Evolutionary conservation across 2,888 invertebrate genomes (phyloP), one percentile per base, ranked within the genome.

Genomic region (Glyphotaelius pellucidus): DNA sequence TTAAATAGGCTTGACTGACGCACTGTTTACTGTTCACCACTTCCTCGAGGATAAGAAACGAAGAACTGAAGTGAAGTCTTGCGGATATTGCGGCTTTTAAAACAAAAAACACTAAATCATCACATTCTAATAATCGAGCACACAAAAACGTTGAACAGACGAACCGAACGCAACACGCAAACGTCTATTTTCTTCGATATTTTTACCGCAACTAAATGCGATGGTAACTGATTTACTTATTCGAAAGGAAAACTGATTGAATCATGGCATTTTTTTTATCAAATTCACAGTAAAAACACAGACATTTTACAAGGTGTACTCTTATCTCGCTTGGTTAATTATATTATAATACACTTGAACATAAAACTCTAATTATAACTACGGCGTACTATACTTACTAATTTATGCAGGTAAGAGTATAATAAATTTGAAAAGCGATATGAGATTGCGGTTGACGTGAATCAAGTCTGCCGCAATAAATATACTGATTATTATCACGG

Each of bases 131-230:
- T 67, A 67, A n/a, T 67, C 67, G 67, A 67, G 67, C 67, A 4
- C 67, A 67, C 67, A 67, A 67, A 67, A 67, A 67, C 67, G 67
- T 9, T 67, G 67, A 67, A n/a, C 67, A n/a, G 67, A n/a, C 67
- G 67, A 67, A 67, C 25, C 9, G 25, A 67, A 67, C 67, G 67
- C 67, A 25, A 67, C 67, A 19, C 3, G 52, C 52, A 67, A 67
- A 67, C 67, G 67, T 67, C 67, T 67, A 67, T 67, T 67, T 67
- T 67, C 25, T 67, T 67, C 67, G 67, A 67, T 67, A 67, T 67
- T 67, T 67, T 67, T 67, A 67, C 67, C 67, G 67, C 67, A 67
- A 67, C 67, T 67, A 67, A 67, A 67, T 67, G 67, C 67, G 67
- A 67, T 67, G 67, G 67, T 67, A 67, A 67, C 67, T 25, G 67